Evolutionary conservation across 1,140 invertebrate genomes (phyloP).

Genomic region (Drosophila littoralis): DNA sequence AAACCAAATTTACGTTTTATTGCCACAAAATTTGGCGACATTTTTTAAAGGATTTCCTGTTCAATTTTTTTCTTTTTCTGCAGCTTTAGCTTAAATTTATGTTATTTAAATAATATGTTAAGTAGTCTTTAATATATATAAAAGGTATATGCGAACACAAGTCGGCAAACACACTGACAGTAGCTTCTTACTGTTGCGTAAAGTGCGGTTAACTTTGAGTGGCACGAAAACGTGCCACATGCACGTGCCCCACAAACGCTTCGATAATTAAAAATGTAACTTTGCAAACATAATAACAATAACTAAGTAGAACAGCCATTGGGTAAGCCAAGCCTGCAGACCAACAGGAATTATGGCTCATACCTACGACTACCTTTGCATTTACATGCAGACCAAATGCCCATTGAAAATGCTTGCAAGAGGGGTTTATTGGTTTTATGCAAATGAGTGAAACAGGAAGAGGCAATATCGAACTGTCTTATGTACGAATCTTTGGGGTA

Average conservation of each 20-base stretch:
- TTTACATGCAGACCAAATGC: no score
- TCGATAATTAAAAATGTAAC: conserved; percentile 38
- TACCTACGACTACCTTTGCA: neutral
- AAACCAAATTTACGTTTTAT: conserved; percentile 40
- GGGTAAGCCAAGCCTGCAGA: neutral
- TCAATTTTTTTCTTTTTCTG: conserved; percentile 16
- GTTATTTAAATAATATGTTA: conserved; percentile 47
- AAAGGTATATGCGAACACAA: conserved; percentile 4
- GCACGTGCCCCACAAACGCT: conserved; percentile 33
- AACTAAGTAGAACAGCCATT: neutral
- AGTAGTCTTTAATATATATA: conserved; percentile 26
- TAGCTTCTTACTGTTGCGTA: conserved; percentile 17
- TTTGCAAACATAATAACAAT: conserved; percentile 15
- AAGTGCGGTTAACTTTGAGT: conserved; percentile 37
- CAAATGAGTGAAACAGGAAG: no score
- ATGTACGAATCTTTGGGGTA: no score
- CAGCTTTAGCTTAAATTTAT: conserved; percentile 23
- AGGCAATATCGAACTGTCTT: no score
- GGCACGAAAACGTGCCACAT: conserved; percentile 31
- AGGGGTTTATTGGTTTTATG: no score
- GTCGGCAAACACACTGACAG: conserved; percentile 3
- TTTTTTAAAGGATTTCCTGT: conserved; percentile 10
- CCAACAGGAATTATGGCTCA: neutral
- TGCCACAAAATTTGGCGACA: conserved; percentile 11
- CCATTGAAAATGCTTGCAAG: no score